Percentiles rank a stretch among this genome's conserved stretches.
These are phyloP conservation scores for Leucophenga maculata DNA, from an alignment of 2,888 invertebrate species.

Conservation along the genomic window DNA sequence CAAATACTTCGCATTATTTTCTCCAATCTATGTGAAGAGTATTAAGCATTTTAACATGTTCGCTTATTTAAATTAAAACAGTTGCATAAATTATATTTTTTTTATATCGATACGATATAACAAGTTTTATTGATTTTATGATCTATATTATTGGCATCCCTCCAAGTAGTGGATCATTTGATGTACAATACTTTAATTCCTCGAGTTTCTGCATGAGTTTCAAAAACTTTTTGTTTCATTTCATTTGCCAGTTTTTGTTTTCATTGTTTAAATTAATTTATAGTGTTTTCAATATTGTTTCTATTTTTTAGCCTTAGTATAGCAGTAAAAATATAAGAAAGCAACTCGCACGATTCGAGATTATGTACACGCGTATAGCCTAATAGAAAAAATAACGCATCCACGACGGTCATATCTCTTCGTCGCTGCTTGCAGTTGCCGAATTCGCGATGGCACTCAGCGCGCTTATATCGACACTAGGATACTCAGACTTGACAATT, in stretches of 20 bases:
- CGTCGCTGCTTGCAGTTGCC: constrained; percentile 38
- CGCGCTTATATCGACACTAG: constrained; percentile 54
- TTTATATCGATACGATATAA: constrained; percentile 22
- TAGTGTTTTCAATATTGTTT: neutral
- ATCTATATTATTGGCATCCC: neutral
- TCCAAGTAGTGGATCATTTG: neutral
- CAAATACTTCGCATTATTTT: no score
- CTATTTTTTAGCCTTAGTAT: neutral
- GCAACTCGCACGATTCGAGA: no score
- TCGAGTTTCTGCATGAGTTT: neutral
- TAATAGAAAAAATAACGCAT: no score
- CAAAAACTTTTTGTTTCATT: neutral
- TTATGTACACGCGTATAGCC: no score
- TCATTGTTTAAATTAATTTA: neutral
- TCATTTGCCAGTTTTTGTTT: neutral
- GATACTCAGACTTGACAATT: constrained; percentile 58
- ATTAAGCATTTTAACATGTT: no score
- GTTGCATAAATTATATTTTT: neutral
- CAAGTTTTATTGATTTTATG: neutral
- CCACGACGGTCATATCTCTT: constrained; percentile 18
- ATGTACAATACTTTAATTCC: neutral
- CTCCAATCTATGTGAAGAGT: no score
- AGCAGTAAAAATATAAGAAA: neutral
- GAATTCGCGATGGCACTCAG: constrained; percentile 37
- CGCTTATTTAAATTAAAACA: no score